Evolutionary conservation across 2,888 invertebrate species (phyloP).

Genomic region (Agrochola macilenta): DNA sequence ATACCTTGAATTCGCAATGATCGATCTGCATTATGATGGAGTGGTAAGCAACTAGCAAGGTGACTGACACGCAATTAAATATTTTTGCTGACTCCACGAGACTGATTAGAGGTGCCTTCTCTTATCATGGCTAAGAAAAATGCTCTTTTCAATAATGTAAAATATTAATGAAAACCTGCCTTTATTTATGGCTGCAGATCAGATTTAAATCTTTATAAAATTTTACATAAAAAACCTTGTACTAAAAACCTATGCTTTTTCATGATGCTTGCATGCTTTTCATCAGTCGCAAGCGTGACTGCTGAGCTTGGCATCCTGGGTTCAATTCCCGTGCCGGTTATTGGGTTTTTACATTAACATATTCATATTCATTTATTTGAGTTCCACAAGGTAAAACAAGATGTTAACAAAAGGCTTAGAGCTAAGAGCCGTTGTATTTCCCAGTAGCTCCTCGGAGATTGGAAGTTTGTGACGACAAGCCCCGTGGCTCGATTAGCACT

Average conservation of each 20-base stretch:
- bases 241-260: not conserved
- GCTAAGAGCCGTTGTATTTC: too few relatives aligned
- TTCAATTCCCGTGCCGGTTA: not conserved
- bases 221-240: not conserved
- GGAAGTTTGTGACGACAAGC: not conserved
- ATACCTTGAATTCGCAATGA: not conserved
- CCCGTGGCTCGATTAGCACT: not conserved
- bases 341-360: not conserved
- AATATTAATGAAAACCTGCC: not conserved
- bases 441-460: too few relatives aligned
- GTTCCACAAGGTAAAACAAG: too few relatives aligned
- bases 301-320: not conserved
- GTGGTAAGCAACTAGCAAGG: not conserved
- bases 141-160: not conserved
- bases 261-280: not conserved
- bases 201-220: too few relatives aligned
- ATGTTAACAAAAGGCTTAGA: too few relatives aligned
- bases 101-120: not conserved
- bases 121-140: not conserved
- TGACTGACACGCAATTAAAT: conserved; percentile 2
- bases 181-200: not conserved
- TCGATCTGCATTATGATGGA: not conserved
- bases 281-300: not conserved
- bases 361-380: too few relatives aligned
- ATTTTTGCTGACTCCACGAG: not conserved